Conservation (phyloP, 2,797 vertebrate species). For the Vespertilio murinus region DNA sequence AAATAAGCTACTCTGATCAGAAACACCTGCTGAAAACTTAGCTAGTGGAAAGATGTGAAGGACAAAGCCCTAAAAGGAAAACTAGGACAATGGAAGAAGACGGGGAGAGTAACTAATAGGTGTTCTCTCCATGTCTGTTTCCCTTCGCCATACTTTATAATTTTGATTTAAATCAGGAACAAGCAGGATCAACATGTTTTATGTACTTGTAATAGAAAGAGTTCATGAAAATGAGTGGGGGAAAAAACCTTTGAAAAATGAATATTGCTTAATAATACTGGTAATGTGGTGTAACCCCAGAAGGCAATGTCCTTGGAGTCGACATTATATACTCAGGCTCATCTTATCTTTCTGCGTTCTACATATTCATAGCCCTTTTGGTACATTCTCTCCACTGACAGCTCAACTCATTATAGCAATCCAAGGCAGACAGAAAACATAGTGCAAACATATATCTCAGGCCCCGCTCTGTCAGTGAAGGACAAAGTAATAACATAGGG, state of each 20-base stretch:
- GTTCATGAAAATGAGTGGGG: slow-evolving; percentile 55
- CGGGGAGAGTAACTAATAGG: not conserved
- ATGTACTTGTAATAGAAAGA: not conserved
- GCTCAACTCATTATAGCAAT: slow-evolving; percentile 55
- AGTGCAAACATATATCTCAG: slow-evolving; percentile 57
- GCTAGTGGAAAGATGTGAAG: not conserved
- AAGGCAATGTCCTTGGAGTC: slow-evolving; percentile 63
- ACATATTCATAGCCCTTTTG: slow-evolving; percentile 73
- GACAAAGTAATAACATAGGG: slow-evolving; percentile 58
- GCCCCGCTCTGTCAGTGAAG: slow-evolving; percentile 55
- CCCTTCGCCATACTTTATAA: slow-evolving; percentile 3
- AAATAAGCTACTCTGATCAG: not conserved
- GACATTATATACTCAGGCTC: slow-evolving; percentile 64
- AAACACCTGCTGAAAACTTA: not conserved
- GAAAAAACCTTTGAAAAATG: slow-evolving; percentile 67
- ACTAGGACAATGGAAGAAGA: not conserved
- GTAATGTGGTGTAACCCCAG: slow-evolving; percentile 32
- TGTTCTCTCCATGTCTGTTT: not conserved
- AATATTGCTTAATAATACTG: slow-evolving; percentile 45
- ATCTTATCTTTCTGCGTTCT: slow-evolving; percentile 63
- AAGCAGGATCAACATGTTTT: slow-evolving; percentile 50
- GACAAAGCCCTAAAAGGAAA: not conserved
- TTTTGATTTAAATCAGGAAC: slow-evolving; percentile 60
- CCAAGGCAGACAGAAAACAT: slow-evolving; percentile 58
- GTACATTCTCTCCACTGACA: slow-evolving; percentile 47